Evolutionary conservation across 2,888 invertebrate species (phyloP), one percentile per base, ranked within the genome.

Genomic region (Candidula unifasciata): DNA sequence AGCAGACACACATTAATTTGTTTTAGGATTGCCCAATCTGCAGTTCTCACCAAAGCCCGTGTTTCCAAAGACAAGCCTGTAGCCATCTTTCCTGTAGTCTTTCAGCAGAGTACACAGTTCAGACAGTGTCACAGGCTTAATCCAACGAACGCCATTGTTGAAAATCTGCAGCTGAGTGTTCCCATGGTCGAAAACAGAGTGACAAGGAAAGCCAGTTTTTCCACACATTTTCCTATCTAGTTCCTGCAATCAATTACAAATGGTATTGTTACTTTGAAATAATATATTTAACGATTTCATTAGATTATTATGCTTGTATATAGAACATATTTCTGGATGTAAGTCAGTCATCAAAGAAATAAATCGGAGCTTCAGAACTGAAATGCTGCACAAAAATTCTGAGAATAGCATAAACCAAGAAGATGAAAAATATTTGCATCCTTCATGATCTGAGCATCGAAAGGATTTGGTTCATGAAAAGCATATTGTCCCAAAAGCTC

Each of bases 11-110:
- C n/a, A n/a, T n/a, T n/a, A n/a, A n/a, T n/a, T n/a, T n/a, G n/a
- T n/a, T n/a, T 44, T 10, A 44, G 13, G 13, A 44, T 13, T 13
- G 44, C 44, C 13, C 8, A 60, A 24, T 13, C 21, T 60, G 5
- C 6, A 18, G 18, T 8, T 60, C 78, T 91, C 93, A 96, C 97
- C 97, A 93, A 95, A 95, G 8, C 96, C 96, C 2, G 96, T 96
- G 91, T 96, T 96, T 44, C 97, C 97, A 37, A 96, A 96, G 3
- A 96, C 95, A 0, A 97, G 91, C 88, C 95, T 86, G 57, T 88
- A 85, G 30, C 86, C 88, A 30, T 88, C 87, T n/a, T 86, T 87
- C 3, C 81, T 86, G 64, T 86, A 83, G 60, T 90, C 87, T 13
- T 85, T 80, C 16, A 92, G 83, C 3, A 90, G 82, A 21, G 83